Conservation (phyloP, 2,113 vertebrate genomes). For the Thamnophis sirtalis region DNA sequence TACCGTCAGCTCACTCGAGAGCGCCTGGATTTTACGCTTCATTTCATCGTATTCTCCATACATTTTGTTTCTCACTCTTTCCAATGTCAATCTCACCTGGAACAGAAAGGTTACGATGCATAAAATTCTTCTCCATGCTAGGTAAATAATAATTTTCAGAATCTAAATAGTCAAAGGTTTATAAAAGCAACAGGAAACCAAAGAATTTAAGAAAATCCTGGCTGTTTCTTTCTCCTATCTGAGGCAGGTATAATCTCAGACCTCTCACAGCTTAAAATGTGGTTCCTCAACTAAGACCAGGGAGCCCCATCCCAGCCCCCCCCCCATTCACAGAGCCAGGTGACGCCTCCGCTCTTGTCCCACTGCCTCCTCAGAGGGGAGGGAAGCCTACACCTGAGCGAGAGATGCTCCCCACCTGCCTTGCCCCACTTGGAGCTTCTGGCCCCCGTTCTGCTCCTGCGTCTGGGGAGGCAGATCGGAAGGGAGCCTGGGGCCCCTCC, state of each 20-base stretch:
- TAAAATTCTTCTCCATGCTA: background rate
- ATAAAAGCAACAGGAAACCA: background rate
- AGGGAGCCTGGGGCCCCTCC: background rate
- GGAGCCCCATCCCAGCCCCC: background rate
- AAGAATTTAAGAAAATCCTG: background rate
- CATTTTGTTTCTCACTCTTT: slow-evolving; percentile 92
- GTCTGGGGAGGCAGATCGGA: background rate
- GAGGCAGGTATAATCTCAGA: background rate
- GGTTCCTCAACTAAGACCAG: background rate
- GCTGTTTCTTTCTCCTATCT: background rate
- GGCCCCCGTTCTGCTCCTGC: background rate
- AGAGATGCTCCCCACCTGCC: background rate
- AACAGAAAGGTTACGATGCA: slow-evolving; percentile 24
- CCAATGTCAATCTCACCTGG: slow-evolving; percentile 94
- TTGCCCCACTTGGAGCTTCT: background rate
- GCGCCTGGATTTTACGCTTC: slow-evolving; percentile 88
- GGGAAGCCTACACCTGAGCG: background rate
- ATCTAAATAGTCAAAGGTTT: background rate
- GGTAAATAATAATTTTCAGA: background rate
- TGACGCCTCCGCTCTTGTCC: background rate
- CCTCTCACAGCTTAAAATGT: background rate
- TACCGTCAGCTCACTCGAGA: slow-evolving; percentile 87
- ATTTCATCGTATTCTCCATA: slow-evolving; percentile 93
- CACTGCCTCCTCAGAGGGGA: background rate
- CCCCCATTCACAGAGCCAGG: background rate